These are phyloP conservation scores for Drosophila colorata DNA, from an alignment of 2,888 invertebrate species.

Conservation along the genomic window DNA sequence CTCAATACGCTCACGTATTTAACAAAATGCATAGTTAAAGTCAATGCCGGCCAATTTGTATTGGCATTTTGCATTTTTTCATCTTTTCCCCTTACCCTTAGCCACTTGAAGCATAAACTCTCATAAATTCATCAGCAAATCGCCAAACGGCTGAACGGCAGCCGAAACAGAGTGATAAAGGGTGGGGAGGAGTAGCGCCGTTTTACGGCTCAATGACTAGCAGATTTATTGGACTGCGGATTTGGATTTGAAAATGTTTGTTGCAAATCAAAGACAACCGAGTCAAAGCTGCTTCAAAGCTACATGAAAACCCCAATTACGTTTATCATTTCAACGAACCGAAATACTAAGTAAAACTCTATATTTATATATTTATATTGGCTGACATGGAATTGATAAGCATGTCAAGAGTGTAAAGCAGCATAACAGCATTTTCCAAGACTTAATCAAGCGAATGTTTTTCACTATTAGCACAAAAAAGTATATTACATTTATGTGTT, in stretches of 20 bases:
- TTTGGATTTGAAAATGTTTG: conserved; percentile 27
- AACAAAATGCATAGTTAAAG: conserved; percentile 67
- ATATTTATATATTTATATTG: too few relatives aligned
- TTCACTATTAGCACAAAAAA: too few relatives aligned
- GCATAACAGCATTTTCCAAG: too few relatives aligned
- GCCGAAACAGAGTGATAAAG: conserved; percentile 17
- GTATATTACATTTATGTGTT: too few relatives aligned
- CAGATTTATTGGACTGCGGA: conserved; percentile 62
- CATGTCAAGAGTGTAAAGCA: neutral
- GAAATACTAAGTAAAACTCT: neutral
- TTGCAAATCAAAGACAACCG: conserved; percentile 36
- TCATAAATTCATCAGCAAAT: conserved; percentile 76
- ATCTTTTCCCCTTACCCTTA: conserved; percentile 15
- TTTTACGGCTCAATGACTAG: conserved; percentile 64
- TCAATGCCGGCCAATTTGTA: conserved; percentile 48
- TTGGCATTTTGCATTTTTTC: conserved; percentile 47
- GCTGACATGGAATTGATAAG: neutral
- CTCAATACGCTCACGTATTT: conserved; percentile 50
- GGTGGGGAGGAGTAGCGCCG: conserved; percentile 34
- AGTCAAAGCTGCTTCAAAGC: conserved; percentile 3
- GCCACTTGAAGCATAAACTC: conserved; percentile 34
- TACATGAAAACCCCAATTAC: conserved; percentile 16
- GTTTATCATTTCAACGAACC: conserved; percentile 5
- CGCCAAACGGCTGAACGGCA: conserved; percentile 37
- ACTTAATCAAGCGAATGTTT: too few relatives aligned